Percentiles rank a stretch among this genome's conserved stretches.
phyloP scores from a whole-genome alignment of 2,888 invertebrate genomes.

The Timandra comae region DNA sequence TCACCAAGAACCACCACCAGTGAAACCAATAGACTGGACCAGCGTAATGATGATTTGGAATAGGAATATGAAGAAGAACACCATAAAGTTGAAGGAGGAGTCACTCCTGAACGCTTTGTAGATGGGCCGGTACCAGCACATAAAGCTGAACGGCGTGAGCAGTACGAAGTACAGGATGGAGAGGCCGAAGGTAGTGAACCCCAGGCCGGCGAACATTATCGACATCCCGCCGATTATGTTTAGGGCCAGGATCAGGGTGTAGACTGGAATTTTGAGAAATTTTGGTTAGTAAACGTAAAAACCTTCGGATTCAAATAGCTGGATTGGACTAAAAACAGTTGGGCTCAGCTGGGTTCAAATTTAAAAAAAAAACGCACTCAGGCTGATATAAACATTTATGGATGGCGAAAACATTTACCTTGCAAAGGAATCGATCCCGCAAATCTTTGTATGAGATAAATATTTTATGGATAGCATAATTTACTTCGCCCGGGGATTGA shows the following conservation, averaged over 20 bases:
- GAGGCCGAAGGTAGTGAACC: constrained; percentile 87
- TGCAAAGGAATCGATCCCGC: too few relatives aligned
- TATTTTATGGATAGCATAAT: too few relatives aligned
- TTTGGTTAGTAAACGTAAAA: too few relatives aligned
- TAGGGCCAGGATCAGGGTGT: constrained; percentile 88
- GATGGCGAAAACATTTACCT: too few relatives aligned
- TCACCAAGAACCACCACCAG: constrained; percentile 91
- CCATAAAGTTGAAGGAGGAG: constrained; percentile 99
- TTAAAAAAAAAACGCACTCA: too few relatives aligned
- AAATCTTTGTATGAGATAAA: too few relatives aligned
- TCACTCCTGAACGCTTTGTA: constrained; percentile 99
- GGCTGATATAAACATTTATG: too few relatives aligned
- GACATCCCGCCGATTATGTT: constrained; percentile 93
- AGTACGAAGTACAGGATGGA: constrained; percentile 92
- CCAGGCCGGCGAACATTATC: constrained; percentile 79
- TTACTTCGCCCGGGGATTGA: too few relatives aligned
- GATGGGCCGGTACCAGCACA: constrained; percentile 99
- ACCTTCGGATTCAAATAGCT: too few relatives aligned
- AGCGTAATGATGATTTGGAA: constrained; percentile 94
- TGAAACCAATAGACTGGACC: constrained; percentile 92
- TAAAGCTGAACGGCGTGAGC: constrained; percentile 97
- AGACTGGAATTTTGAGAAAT: constrained; percentile 90
- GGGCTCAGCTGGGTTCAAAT: too few relatives aligned
- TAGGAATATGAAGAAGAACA: constrained; percentile 99
- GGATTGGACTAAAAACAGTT: too few relatives aligned